A percentile compares a stretch with the other conserved stretches of the same genome.
phyloP scores from a whole-genome alignment of 1,140 invertebrate genomes.

The Dysdera silvatica region DNA sequence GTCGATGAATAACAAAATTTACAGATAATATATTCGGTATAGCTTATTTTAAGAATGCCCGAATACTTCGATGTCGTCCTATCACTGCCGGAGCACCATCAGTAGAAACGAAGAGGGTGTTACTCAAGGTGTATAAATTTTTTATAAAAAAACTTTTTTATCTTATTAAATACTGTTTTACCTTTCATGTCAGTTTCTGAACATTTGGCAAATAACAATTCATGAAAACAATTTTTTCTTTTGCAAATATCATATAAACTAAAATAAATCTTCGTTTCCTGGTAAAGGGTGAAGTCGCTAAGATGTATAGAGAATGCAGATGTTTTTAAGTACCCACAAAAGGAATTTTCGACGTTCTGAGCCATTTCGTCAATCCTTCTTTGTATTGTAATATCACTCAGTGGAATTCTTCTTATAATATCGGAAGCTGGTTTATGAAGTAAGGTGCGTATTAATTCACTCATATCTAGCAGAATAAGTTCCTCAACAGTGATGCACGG shows the following conservation, averaged over 20 bases:
- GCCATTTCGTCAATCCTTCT: conserved; percentile 7
- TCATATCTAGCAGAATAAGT: conserved; percentile 19
- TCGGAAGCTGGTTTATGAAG: conserved; percentile 20
- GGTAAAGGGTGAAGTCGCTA: too few species aligned
- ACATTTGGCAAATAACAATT: conserved; percentile 6
- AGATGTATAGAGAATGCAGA: too few species aligned
- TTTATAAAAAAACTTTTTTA: conserved; percentile 36
- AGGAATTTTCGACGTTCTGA: too few species aligned
- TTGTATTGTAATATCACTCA: conserved; percentile 27
- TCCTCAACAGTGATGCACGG: conserved; percentile 26
- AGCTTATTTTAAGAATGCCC: conserved; percentile 36
- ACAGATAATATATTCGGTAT: too few species aligned
- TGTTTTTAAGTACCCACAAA: too few species aligned
- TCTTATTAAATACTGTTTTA: conserved; percentile 1
- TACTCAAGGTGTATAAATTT: conserved; percentile 36
- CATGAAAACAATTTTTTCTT: too few species aligned
- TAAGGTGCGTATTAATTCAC: conserved; percentile 7
- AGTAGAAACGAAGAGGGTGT: conserved; percentile 38
- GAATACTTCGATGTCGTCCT: conserved; percentile 35
- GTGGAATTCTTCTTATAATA: conserved; percentile 16
- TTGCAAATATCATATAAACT: too few species aligned
- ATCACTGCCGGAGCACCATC: conserved; percentile 38
- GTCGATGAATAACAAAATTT: conserved; percentile 20
- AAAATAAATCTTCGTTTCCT: too few species aligned
- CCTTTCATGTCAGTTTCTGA: background rate